Conservation (phyloP, 2,113 vertebrate species). For the Antechinus flavipes region DNA sequence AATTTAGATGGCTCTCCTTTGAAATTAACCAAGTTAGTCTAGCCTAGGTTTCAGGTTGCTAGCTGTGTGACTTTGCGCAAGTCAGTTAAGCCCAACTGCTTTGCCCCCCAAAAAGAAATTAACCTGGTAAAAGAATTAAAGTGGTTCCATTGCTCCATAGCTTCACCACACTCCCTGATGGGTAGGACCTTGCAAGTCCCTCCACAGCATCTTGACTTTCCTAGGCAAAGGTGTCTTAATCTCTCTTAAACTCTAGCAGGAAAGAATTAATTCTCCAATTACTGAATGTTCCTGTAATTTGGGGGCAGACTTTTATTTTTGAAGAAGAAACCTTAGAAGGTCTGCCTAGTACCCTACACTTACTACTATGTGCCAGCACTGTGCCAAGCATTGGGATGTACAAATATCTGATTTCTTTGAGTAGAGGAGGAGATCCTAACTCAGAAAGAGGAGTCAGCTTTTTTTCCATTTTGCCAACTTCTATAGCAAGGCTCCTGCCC, state of each 20-base stretch:
- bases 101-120: too few species aligned
- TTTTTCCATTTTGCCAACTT: background rate
- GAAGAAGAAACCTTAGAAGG: background rate
- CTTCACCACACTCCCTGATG: background rate
- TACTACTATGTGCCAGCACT: background rate
- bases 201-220: background rate
- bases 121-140: conserved; percentile 65
- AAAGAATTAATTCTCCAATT: background rate
- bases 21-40: conserved; percentile 20
- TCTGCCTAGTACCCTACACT: background rate
- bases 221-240: background rate
- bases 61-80: too few species aligned
- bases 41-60: too few species aligned
- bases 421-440: background rate
- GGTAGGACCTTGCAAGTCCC: conserved; percentile 4
- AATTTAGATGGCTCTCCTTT: conserved; percentile 58
- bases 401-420: background rate
- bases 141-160: background rate
- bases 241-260: background rate
- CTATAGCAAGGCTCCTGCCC: background rate
- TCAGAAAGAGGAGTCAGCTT: background rate
- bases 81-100: too few species aligned
- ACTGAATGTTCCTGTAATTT: background rate
- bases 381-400: background rate
- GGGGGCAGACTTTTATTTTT: background rate